Evolutionary conservation across 2,113 vertebrate species (phyloP).

Genomic region (Saguinus midas): DNA sequence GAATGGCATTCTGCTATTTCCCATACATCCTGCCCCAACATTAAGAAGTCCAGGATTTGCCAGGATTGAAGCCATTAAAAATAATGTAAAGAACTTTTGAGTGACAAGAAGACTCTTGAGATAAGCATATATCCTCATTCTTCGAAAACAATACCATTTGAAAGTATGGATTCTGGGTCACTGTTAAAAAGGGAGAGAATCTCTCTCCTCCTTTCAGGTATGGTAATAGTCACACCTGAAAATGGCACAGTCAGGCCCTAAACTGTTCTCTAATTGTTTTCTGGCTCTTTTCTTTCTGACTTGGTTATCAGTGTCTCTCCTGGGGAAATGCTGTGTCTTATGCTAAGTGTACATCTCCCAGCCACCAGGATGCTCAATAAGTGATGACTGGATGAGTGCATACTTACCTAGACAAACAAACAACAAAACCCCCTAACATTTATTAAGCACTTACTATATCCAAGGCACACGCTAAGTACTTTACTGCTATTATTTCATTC

Average conservation of each 20-base stretch:
- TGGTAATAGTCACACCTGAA: background rate
- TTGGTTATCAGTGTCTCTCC: background rate
- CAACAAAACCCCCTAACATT: background rate
- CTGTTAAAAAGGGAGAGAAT: background rate
- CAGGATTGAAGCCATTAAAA: background rate
- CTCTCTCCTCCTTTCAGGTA: background rate
- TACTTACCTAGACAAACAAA: background rate
- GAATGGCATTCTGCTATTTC: background rate
- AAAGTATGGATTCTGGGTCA: background rate
- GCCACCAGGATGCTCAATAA: background rate
- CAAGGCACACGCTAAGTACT: background rate
- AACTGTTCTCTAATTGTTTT: background rate
- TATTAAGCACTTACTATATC: background rate
- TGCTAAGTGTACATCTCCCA: background rate
- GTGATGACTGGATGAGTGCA: background rate
- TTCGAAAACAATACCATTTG: background rate
- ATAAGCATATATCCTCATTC: background rate
- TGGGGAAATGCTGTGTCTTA: background rate
- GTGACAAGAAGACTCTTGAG: background rate
- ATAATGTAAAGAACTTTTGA: constrained; percentile 8
- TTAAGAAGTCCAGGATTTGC: background rate
- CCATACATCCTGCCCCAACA: background rate
- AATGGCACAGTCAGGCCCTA: background rate
- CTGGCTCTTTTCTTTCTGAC: background rate
- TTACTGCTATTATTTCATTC: background rate